Base-by-base conservation (phyloP, 2,888 invertebrate genomes). In the Melipona bicolor region DNA sequence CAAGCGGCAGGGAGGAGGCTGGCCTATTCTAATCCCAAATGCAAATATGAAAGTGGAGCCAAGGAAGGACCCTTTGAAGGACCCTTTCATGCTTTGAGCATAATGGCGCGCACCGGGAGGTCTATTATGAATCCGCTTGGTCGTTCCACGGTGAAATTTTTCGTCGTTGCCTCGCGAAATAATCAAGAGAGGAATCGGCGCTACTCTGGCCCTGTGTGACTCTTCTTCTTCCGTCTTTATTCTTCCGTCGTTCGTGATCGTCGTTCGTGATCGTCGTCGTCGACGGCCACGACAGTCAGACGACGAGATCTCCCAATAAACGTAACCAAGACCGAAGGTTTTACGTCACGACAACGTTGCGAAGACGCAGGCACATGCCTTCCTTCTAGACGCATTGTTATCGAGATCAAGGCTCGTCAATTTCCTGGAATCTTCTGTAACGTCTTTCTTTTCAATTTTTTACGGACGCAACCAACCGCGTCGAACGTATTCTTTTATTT, bases 21-120 rank as follows among this genome's bases (percentile, higher is more conserved):
- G 79, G 70, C 83, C 84, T 82, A 79, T 87, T 88, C 83, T 87
- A 91, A 92, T 92, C 91, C 87, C 76, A 84, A 91, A 92, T 92
- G 92, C 89, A 92, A 92, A 92, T n/a, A n/a, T 92, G 90, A 91
- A 87, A 87, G 84, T 79, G 86, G 87, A 84, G 77, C 84, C 81
- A 76, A 81, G 82, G 85, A 87, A 0, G 24, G 24, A n/a, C 86
- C 90, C 91, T 92, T 92, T 92, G 90, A 92, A 90, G 83, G 89
- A 89, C 90, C 90, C 88, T 88, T 87, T 82, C 88, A 87, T 90
- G 87, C 89, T 90, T 90, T 88, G 90, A 91, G 85, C 88, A 87
- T 85, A 87, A 90, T 87, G 81, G 72, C 80, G 79, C 77, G 71
- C 88, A 62, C 79, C 79, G 71, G 73, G 73, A 59, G 80, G 61